Conservation (phyloP, 2,797 vertebrate species). For the Amphiprion clarkii region DNA sequence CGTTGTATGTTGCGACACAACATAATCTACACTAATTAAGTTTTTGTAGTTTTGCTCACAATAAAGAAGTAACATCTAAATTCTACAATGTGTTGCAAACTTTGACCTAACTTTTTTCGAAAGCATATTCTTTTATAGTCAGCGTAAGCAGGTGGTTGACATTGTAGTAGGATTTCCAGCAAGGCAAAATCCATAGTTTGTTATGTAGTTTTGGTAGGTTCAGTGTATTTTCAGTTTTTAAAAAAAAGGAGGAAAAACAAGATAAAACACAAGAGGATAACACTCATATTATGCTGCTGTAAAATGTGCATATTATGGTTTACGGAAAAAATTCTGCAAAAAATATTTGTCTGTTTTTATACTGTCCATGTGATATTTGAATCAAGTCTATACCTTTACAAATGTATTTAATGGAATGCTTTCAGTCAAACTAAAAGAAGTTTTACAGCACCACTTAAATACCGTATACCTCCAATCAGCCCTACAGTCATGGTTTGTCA, state of each 20-base stretch:
- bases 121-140: neutral
- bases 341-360: neutral
- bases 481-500: constrained; percentile 36
- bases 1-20: neutral
- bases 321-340: neutral
- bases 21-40: neutral
- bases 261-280: no score
- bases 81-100: no score
- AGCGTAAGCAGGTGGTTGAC: neutral
- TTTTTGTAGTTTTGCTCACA: no score
- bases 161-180: neutral
- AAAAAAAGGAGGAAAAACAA: no score
- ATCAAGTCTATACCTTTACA: neutral
- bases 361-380: neutral
- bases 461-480: neutral
- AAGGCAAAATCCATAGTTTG: neutral
- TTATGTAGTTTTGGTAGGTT: neutral
- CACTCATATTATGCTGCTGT: no score
- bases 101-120: no score
- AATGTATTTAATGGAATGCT: neutral
- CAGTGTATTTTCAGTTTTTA: no score
- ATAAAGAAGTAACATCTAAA: no score
- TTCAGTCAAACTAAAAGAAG: neutral
- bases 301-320: no score
- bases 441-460: neutral